Conservation (phyloP, 2,797 vertebrate genomes). For the Macroramphosus scolopax region DNA sequence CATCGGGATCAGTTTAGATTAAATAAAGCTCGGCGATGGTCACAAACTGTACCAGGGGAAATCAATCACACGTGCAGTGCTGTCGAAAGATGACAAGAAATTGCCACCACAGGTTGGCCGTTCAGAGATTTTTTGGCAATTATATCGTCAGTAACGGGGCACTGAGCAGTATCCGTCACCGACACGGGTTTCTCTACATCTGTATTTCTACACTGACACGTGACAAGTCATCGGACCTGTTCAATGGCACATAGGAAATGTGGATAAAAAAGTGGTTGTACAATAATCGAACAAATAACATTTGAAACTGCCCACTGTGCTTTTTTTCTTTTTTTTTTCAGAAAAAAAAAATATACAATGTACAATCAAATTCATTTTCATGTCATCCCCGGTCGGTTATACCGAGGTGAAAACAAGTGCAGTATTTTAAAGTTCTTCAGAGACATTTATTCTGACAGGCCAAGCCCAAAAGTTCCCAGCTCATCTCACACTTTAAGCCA, state of each 20-base stretch:
- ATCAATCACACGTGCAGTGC: constrained; percentile 42
- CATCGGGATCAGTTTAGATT: too few relatives aligned
- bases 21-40: constrained; percentile 21
- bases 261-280: constrained; percentile 36
- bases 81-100: constrained; percentile 25
- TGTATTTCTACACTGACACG: constrained; percentile 21
- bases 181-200: constrained; percentile 10
- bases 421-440: constrained; percentile 46
- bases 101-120: constrained; percentile 1
- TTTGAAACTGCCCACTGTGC: constrained; percentile 26
- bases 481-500: constrained; percentile 34
- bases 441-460: constrained; percentile 37
- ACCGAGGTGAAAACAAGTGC: constrained; percentile 71
- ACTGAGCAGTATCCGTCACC: constrained; percentile 14
- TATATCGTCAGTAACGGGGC: constrained; percentile 2
- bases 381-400: constrained; percentile 54
- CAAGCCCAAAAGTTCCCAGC: constrained; percentile 41
- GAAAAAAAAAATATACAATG: constrained; percentile 45
- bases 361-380: constrained; percentile 58
- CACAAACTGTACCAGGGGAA: constrained; percentile 14
- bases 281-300: constrained; percentile 48
- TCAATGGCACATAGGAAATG: constrained; percentile 65
- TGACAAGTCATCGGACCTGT: constrained; percentile 31
- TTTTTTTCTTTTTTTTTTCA: constrained; percentile 10
- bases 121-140: constrained; percentile 36